Percentiles rank a stretch among this genome's conserved stretches.
Conservation (phyloP, 1,140 invertebrate genomes). For the Gonatopus flavifemur region DNA sequence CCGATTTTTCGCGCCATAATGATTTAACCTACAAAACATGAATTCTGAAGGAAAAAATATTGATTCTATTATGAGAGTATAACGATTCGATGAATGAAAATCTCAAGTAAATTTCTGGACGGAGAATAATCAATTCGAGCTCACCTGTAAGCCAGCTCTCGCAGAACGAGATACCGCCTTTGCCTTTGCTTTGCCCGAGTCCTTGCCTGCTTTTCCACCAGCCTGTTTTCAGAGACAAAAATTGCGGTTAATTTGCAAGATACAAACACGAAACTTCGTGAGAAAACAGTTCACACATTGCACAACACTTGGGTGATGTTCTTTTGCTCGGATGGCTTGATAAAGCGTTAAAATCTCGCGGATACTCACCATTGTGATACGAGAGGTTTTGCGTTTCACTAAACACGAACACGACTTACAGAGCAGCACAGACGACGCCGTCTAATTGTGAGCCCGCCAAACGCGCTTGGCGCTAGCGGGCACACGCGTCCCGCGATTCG, state of each 20-base stretch:
- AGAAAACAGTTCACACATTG: constrained; percentile 33
- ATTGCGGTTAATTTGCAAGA: constrained; percentile 52
- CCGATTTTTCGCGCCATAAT: constrained; percentile 43
- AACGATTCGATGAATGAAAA: no score
- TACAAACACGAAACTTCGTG: constrained; percentile 52
- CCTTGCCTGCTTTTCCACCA: constrained; percentile 99
- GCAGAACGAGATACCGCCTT: constrained; percentile 98
- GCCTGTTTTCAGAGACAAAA: constrained; percentile 66
- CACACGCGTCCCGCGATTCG: constrained; percentile 30
- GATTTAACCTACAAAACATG: constrained; percentile 43
- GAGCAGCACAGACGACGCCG: constrained; percentile 45
- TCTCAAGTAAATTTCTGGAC: background rate
- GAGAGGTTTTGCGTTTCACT: constrained; percentile 40
- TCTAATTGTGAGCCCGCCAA: constrained; percentile 51
- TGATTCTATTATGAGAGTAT: no score
- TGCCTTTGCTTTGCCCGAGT: constrained; percentile 99
- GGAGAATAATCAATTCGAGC: constrained; percentile 21
- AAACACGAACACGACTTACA: constrained; percentile 35
- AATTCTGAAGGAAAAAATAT: constrained; percentile 1
- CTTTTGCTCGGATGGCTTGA: constrained; percentile 37
- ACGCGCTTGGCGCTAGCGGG: constrained; percentile 46
- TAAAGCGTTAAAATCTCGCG: constrained; percentile 50
- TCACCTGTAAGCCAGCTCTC: constrained; percentile 95
- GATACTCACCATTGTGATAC: constrained; percentile 58
- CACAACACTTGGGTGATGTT: constrained; percentile 22